A percentile compares a stretch with the other conserved stretches of the same genome.
These are phyloP conservation scores for Sinocyclocheilus anshuiensis DNA, from an alignment of 2,113 vertebrate genomes.

Conservation along the genomic window DNA sequence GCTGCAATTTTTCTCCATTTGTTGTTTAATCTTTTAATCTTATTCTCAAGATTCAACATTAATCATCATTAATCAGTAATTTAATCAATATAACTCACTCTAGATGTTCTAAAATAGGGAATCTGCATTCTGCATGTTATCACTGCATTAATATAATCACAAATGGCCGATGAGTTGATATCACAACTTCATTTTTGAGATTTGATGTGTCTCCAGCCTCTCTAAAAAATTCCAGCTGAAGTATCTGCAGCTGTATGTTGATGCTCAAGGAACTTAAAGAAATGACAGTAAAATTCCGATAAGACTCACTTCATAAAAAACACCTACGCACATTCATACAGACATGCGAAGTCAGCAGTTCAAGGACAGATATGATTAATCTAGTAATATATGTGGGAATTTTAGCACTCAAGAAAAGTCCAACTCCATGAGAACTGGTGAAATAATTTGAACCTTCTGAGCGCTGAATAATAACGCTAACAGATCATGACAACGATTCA, in stretches of 20 bases:
- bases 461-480: slow-evolving; percentile 5
- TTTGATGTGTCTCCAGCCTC: background rate
- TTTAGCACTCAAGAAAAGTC: slow-evolving; percentile 2
- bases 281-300: slow-evolving; percentile 28
- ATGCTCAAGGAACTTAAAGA: slow-evolving; percentile 4
- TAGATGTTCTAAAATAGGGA: background rate
- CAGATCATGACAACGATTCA: slow-evolving; percentile 17
- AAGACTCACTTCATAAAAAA: background rate
- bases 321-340: background rate
- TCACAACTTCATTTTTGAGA: background rate
- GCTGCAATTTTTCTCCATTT: background rate
- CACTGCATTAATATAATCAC: background rate
- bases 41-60: slow-evolving; percentile 17
- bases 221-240: background rate
- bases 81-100: background rate
- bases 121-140: background rate
- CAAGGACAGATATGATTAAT: slow-evolving; percentile 25
- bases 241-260: background rate
- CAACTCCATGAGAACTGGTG: slow-evolving; percentile 8
- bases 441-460: background rate
- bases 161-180: background rate
- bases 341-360: background rate
- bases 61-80: background rate
- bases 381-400: background rate
- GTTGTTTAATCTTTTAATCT: background rate